A percentile compares a stretch with the other conserved stretches of the same genome.
These are phyloP conservation scores for Podarcis cretensis DNA, from an alignment of 2,113 vertebrate species.

Conservation along the genomic window DNA sequence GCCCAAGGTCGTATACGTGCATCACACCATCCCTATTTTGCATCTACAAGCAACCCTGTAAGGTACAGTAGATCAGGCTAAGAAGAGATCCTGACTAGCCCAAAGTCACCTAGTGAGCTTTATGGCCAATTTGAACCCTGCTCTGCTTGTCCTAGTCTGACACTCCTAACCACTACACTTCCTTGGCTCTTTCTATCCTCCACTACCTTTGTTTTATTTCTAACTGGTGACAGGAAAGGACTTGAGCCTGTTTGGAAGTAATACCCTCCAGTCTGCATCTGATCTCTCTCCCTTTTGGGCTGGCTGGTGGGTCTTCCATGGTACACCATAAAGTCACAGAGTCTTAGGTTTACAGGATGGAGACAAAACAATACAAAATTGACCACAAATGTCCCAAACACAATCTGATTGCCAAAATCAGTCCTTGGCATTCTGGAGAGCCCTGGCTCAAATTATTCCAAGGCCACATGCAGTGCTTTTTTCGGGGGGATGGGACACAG, in stretches of 20 bases:
- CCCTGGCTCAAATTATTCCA: neutral
- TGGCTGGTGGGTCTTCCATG: neutral
- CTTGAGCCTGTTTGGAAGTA: neutral
- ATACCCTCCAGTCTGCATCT: neutral
- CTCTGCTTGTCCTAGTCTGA: too few relatives aligned
- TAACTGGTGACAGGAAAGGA: neutral
- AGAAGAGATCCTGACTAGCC: too few relatives aligned
- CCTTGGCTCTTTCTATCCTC: neutral
- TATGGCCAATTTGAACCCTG: neutral
- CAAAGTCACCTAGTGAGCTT: neutral
- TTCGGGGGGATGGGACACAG: too few relatives aligned
- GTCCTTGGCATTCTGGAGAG: neutral
- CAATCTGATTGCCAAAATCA: neutral
- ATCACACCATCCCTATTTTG: too few relatives aligned
- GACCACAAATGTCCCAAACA: neutral
- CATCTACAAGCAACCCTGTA: neutral
- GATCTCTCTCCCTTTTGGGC: neutral
- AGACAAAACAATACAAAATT: neutral
- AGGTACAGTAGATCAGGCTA: too few relatives aligned
- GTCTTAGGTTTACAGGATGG: neutral
- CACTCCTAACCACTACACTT: neutral
- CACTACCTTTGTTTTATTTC: neutral
- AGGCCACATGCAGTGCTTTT: neutral
- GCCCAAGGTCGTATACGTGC: neutral
- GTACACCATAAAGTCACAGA: neutral